Percentiles rank a stretch among this genome's conserved stretches.
Evolutionary conservation across 2,797 vertebrate genomes (phyloP).

Genomic region (Amphiprion clarkii): DNA sequence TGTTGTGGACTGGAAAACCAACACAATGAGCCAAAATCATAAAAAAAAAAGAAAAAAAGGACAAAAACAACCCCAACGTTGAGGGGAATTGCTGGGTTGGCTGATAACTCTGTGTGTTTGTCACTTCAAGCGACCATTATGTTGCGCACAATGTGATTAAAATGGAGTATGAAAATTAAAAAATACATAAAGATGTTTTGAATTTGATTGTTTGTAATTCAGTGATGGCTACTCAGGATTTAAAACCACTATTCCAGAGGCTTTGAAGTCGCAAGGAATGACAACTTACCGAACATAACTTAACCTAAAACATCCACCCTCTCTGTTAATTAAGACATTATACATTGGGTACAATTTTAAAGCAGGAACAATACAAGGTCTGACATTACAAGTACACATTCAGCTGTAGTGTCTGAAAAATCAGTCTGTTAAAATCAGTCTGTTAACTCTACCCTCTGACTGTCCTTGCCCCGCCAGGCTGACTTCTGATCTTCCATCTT

Average conservation of each 20-base stretch:
- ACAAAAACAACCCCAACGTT: neutral
- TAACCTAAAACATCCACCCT: neutral
- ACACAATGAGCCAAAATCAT: neutral
- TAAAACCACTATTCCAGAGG: too few relatives aligned
- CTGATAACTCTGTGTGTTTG: neutral
- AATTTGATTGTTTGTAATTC: too few relatives aligned
- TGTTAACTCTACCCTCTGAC: constrained; percentile 41
- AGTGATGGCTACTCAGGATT: too few relatives aligned
- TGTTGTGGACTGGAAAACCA: neutral
- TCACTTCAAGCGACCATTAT: too few relatives aligned
- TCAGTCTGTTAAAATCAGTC: constrained; percentile 28
- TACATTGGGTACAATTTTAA: neutral
- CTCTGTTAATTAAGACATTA: neutral
- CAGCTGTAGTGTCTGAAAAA: constrained; percentile 20
- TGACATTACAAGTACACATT: constrained; percentile 8
- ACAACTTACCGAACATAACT: neutral
- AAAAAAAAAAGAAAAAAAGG: neutral
- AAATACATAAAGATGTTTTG: too few relatives aligned
- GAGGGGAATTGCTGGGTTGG: neutral
- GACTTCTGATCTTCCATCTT: constrained; percentile 51
- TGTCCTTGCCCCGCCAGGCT: constrained; percentile 51
- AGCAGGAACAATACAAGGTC: neutral
- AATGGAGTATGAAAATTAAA: too few relatives aligned
- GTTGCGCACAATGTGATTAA: too few relatives aligned
- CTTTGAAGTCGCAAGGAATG: neutral